phyloP scores from a whole-genome alignment of 2,113 vertebrate species.

The Hemiprocne comata region DNA sequence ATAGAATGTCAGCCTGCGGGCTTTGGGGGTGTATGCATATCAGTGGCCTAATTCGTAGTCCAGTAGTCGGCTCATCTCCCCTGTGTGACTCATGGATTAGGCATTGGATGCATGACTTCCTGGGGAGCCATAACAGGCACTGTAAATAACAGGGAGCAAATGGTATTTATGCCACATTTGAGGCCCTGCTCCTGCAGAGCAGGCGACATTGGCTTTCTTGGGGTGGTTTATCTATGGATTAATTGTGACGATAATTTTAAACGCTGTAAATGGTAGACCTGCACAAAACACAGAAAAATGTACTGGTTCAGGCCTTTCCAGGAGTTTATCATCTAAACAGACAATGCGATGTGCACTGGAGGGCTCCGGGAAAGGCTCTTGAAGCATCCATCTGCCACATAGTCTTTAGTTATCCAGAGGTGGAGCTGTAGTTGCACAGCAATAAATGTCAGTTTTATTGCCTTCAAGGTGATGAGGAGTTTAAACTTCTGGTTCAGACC shows the following conservation, averaged over 20 bases:
- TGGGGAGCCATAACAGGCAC: background rate
- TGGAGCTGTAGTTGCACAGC: background rate
- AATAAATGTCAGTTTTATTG: background rate
- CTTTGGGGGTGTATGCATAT: background rate
- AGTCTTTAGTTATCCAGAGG: conserved; percentile 8
- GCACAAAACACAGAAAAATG: conserved; percentile 25
- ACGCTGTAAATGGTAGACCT: background rate
- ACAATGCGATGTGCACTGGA: background rate
- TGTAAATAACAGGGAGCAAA: background rate
- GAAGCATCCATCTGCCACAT: background rate
- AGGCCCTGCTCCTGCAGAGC: background rate
- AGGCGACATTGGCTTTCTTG: background rate
- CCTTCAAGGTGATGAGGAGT: background rate
- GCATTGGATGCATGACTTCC: background rate
- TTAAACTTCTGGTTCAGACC: background rate
- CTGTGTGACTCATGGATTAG: background rate
- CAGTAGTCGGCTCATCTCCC: background rate
- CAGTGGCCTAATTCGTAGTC: conserved; percentile 26
- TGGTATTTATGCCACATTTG: conserved; percentile 26
- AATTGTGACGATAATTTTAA: conserved; percentile 11
- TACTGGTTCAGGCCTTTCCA: background rate
- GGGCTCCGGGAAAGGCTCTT: conserved; percentile 9
- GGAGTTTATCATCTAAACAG: conserved; percentile 32
- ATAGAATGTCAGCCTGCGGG: background rate
- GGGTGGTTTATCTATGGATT: conserved; percentile 21